phyloP scores from a whole-genome alignment of 2,797 vertebrate species.

The Odontamblyopus rebecca region DNA sequence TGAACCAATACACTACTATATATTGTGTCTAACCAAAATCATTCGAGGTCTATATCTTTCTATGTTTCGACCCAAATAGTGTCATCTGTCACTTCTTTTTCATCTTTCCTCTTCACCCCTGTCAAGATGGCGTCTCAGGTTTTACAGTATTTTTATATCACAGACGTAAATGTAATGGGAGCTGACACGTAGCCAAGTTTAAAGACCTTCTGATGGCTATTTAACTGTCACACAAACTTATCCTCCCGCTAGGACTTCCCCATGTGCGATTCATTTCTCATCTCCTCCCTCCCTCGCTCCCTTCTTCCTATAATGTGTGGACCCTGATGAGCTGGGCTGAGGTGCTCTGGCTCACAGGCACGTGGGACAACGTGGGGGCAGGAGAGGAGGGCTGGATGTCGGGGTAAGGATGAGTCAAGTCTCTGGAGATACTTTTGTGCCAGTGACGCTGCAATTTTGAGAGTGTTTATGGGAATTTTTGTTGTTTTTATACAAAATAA shows the following conservation, averaged over 20 bases:
- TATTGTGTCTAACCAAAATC: conserved; percentile 30
- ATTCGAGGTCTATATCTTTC: conserved; percentile 19
- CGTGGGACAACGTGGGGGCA: conserved; percentile 68
- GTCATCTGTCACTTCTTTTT: conserved; percentile 5
- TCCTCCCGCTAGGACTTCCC: conserved; percentile 49
- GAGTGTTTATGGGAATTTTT: not conserved
- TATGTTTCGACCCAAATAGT: not conserved
- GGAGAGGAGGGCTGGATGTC: conserved; percentile 65
- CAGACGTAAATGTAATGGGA: conserved; percentile 33
- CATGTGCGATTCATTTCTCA: conserved; percentile 68
- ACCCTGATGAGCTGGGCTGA: conserved; percentile 74
- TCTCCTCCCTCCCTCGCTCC: conserved; percentile 50
- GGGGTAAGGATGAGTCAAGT: conserved; percentile 66
- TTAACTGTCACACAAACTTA: conserved; percentile 48
- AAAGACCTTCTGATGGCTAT: conserved; percentile 34
- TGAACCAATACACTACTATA: not conserved
- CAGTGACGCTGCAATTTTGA: conserved; percentile 44
- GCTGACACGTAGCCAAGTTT: conserved; percentile 34
- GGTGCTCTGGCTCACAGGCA: conserved; percentile 80
- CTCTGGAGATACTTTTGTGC: conserved; percentile 66
- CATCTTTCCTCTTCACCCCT: conserved; percentile 1
- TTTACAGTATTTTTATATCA: conserved; percentile 42
- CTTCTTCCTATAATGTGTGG: conserved; percentile 71
- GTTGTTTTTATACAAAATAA: not conserved
- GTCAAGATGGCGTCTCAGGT: conserved; percentile 41